Evolutionary conservation across 1,140 invertebrate species (phyloP), one percentile per base, ranked within the genome.

Genomic region (Diorhabda carinulata): DNA sequence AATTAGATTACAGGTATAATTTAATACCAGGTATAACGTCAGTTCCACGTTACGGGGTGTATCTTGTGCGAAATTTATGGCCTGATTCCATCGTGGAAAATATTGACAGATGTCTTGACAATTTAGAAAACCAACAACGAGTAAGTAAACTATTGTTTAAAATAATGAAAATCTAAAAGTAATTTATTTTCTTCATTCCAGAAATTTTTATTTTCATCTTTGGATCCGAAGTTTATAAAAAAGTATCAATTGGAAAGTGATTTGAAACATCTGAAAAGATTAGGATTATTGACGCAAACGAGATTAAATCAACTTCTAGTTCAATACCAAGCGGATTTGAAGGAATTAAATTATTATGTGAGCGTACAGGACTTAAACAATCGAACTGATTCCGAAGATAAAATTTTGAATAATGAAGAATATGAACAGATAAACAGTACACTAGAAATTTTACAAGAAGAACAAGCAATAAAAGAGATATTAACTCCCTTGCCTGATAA

Each of bases 1-100:
- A 72, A 66, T 70, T 83, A 40, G 56, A 78, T 40, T 82, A 77
- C 64, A 81, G 76, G 25, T 77, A 80, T 64, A 74, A 63, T 47
- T 8, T 81, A 3, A 72, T 77, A 64, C 71, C 74, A 5, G 80
- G 80, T 43, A 70, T 78, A 3, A 82, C 78, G 2, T 72, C 76
- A 4, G 66, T 82, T 7, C 68, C 74, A 58, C 68, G 68, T n/a
- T 81, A 81, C 68, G 79, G 78, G 5, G 66, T 81, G 9, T 73
- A 72, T 10, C 70, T 78, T 61, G 77, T 77, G 2, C 67, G 68
- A 57, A 66, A 68, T 62, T 71, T 78, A 61, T 80, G 78, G 78
- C 75, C 79, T 4, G 47, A 67, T 52, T 67, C 67, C 57, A 64
- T 74, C 9, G 8, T 78, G 4, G 44, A 73, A 6, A 42, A 72